phyloP scores from a whole-genome alignment of 1,140 invertebrate genomes.

The Orius insidiosus region DNA sequence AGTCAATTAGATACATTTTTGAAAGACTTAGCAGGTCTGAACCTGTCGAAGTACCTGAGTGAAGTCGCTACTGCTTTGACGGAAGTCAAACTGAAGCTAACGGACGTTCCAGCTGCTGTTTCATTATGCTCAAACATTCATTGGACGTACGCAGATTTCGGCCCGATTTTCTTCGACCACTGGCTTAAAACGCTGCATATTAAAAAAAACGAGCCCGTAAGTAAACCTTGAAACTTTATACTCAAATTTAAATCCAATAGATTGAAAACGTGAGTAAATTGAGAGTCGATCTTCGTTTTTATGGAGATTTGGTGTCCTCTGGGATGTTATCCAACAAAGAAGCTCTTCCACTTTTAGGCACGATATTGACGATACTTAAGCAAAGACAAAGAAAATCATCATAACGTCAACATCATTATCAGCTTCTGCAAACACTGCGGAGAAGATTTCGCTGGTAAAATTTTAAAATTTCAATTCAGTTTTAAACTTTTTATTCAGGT shows the following conservation, averaged over 20 bases:
- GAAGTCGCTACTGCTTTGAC: constrained; percentile 82
- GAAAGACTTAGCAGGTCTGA: constrained; percentile 77
- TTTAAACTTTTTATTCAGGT: constrained; percentile 24
- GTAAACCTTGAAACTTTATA: no score
- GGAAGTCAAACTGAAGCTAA: constrained; percentile 88
- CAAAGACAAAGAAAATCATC: constrained; percentile 86
- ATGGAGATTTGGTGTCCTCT: constrained; percentile 77
- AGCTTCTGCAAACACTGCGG: constrained; percentile 92
- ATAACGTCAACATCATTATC: constrained; percentile 80
- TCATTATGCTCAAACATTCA: constrained; percentile 74
- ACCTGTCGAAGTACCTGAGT: constrained; percentile 90
- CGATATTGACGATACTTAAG: constrained; percentile 69
- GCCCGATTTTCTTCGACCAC: constrained; percentile 39
- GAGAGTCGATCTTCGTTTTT: constrained; percentile 79
- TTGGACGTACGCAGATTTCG: constrained; percentile 79
- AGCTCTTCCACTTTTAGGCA: constrained; percentile 67
- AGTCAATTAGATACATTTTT: constrained; percentile 64
- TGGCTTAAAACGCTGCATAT: constrained; percentile 21
- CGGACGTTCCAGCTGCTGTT: constrained; percentile 73
- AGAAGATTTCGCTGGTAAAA: constrained; percentile 87
- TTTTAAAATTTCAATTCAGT: constrained; percentile 5
- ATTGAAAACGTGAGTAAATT: constrained; percentile 72
- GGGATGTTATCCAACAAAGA: constrained; percentile 84
- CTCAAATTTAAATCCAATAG: constrained; percentile 15
- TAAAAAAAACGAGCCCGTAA: constrained; percentile 21